These are phyloP conservation scores for Heterotilapia buettikoferi DNA, from an alignment of 2,113 vertebrate species.

Conservation along the genomic window DNA sequence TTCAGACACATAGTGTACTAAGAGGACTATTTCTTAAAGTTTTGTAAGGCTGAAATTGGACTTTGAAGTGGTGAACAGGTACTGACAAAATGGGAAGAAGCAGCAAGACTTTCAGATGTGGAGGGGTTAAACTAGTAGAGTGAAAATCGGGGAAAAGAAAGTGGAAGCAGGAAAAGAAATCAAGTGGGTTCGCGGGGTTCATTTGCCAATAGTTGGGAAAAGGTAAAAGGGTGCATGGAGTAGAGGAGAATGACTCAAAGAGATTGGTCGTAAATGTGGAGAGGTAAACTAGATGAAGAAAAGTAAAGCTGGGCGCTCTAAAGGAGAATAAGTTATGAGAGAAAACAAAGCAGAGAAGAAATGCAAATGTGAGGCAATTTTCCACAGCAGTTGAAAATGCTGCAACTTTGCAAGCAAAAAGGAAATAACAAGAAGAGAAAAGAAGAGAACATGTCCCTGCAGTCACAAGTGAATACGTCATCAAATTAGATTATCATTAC, in stretches of 20 bases:
- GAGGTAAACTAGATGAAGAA: constrained; percentile 1
- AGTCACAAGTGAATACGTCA: constrained; percentile 36
- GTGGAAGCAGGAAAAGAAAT: neutral
- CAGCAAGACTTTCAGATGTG: neutral
- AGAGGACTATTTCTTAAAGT: constrained; percentile 17
- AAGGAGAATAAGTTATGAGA: neutral
- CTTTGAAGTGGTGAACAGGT: constrained; percentile 8
- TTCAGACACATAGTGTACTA: neutral
- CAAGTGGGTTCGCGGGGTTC: neutral
- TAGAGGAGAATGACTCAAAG: constrained; percentile 8
- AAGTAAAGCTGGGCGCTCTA: constrained; percentile 3
- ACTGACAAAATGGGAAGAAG: neutral
- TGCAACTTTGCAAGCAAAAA: neutral
- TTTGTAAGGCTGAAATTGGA: constrained; percentile 10
- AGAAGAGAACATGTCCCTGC: constrained; percentile 7
- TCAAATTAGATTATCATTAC: constrained; percentile 64
- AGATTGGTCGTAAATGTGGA: constrained; percentile 3
- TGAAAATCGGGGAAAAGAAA: neutral
- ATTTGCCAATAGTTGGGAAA: neutral
- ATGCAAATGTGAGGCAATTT: neutral
- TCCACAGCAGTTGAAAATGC: neutral
- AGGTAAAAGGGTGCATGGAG: neutral
- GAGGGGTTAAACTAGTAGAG: neutral
- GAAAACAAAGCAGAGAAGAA: neutral
- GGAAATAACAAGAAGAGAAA: neutral